phyloP scores from a whole-genome alignment of 2,113 vertebrate genomes.

The Petaurus breviceps region DNA sequence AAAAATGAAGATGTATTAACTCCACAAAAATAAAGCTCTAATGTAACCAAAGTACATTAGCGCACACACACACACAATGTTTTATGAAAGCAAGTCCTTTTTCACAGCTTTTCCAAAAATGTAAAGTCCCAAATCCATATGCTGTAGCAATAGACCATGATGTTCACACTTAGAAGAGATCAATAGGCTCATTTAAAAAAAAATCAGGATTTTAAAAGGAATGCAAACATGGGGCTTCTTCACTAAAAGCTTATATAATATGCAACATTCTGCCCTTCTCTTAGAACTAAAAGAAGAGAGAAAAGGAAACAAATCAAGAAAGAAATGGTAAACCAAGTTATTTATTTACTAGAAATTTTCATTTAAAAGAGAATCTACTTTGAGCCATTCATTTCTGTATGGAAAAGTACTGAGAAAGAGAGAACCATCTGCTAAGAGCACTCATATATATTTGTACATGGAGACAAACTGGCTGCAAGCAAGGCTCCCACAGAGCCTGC shows the following conservation, averaged over 20 bases:
- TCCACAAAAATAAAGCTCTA: neutral
- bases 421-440: slow-evolving; percentile 3
- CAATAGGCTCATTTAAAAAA: neutral
- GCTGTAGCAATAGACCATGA: slow-evolving; percentile 15
- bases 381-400: slow-evolving; percentile 12
- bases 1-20: neutral
- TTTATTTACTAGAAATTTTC: slow-evolving; percentile 35
- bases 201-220: slow-evolving; percentile 44
- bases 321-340: slow-evolving; percentile 23
- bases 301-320: slow-evolving; percentile 14
- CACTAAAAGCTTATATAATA: neutral
- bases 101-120: neutral
- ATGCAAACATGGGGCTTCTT: slow-evolving; percentile 14
- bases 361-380: slow-evolving; percentile 15
- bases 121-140: slow-evolving; percentile 13
- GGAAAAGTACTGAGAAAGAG: slow-evolving; percentile 37
- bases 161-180: neutral
- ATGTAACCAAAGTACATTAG: neutral
- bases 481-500: neutral
- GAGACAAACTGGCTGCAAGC: slow-evolving; percentile 3
- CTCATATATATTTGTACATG: neutral
- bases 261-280: neutral
- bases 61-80: too few species aligned
- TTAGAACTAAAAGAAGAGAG: slow-evolving; percentile 32
- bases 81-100: neutral